phyloP scores from a whole-genome alignment of 2,888 invertebrate genomes.

The Synergus umbraculus region DNA sequence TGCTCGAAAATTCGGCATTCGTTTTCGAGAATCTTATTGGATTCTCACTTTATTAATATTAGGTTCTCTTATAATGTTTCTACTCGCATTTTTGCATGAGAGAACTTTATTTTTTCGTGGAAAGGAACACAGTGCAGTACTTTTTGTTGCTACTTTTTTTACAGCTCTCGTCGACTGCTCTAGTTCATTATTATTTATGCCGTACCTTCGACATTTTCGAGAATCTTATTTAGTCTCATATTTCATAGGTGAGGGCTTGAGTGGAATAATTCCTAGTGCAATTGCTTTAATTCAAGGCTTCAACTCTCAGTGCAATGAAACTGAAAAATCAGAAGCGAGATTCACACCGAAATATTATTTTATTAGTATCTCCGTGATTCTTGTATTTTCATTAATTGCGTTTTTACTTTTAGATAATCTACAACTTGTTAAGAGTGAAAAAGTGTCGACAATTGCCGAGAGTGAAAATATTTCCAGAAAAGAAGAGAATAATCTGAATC shows the following conservation, averaged over 20 bases:
- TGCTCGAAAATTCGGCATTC: slow-evolving; percentile 77
- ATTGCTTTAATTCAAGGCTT: slow-evolving; percentile 89
- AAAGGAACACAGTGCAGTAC: slow-evolving; percentile 79
- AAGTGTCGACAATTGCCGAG: neutral
- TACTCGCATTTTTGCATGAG: slow-evolving; percentile 82
- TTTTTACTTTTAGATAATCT: slow-evolving; percentile 62
- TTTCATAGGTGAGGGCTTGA: slow-evolving; percentile 89
- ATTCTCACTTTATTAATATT: slow-evolving; percentile 80
- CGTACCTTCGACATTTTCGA: slow-evolving; percentile 87
- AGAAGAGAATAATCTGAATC: neutral
- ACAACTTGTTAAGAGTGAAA: neutral
- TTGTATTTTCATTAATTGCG: slow-evolving; percentile 82
- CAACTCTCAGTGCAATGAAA: slow-evolving; percentile 73
- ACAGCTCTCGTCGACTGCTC: slow-evolving; percentile 89
- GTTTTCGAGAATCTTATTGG: slow-evolving; percentile 78
- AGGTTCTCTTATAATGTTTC: slow-evolving; percentile 80
- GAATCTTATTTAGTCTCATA: slow-evolving; percentile 88
- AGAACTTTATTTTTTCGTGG: slow-evolving; percentile 79
- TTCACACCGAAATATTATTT: slow-evolving; percentile 85
- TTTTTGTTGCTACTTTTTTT: slow-evolving; percentile 83
- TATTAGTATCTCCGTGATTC: slow-evolving; percentile 81
- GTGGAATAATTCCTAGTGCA: slow-evolving; percentile 89
- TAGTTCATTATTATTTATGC: slow-evolving; percentile 91
- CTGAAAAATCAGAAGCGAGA: slow-evolving; percentile 74
- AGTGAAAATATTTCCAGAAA: neutral